Evolutionary conservation across 2,797 vertebrate genomes (phyloP).

Genomic region (Pseudochaenichthys georgianus): DNA sequence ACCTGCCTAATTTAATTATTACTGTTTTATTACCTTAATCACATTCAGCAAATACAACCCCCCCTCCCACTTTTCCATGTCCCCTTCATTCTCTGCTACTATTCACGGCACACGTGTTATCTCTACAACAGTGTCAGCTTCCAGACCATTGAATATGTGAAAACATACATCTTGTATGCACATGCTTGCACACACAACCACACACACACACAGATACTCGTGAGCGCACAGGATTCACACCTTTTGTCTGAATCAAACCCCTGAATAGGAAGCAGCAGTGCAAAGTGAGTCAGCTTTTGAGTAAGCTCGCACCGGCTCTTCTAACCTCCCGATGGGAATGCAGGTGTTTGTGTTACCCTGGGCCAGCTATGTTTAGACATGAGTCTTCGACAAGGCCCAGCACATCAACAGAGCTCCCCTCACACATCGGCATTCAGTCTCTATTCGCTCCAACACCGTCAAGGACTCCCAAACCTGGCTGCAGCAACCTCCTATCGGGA

Average conservation of each 20-base stretch:
- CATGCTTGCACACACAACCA: neutral
- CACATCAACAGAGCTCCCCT: slow-evolving; percentile 63
- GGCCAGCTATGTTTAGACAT: slow-evolving; percentile 77
- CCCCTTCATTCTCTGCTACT: slow-evolving; percentile 55
- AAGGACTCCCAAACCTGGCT: slow-evolving; percentile 67
- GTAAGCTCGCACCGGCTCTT: slow-evolving; percentile 57
- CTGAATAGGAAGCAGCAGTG: slow-evolving; percentile 54
- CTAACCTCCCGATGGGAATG: slow-evolving; percentile 72
- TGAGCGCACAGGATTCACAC: slow-evolving; percentile 42
- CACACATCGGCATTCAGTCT: slow-evolving; percentile 59
- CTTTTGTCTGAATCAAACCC: slow-evolving; percentile 67
- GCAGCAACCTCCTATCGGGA: slow-evolving; percentile 51
- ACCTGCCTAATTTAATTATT: slow-evolving; percentile 76
- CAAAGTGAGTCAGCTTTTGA: slow-evolving; percentile 74
- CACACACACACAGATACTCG: slow-evolving; percentile 6
- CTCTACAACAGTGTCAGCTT: slow-evolving; percentile 45
- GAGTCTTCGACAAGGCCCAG: slow-evolving; percentile 73
- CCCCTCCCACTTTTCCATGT: slow-evolving; percentile 24
- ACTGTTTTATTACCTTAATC: slow-evolving; percentile 75
- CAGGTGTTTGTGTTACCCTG: slow-evolving; percentile 78
- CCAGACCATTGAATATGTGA: slow-evolving; percentile 13
- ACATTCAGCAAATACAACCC: slow-evolving; percentile 63
- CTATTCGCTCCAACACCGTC: slow-evolving; percentile 54
- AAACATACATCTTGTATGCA: slow-evolving; percentile 8
- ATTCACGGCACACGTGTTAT: slow-evolving; percentile 66